A percentile compares a stretch with the other conserved stretches of the same genome.
Evolutionary conservation across 2,888 invertebrate species (phyloP).

Genomic region (Lysandra coridon): DNA sequence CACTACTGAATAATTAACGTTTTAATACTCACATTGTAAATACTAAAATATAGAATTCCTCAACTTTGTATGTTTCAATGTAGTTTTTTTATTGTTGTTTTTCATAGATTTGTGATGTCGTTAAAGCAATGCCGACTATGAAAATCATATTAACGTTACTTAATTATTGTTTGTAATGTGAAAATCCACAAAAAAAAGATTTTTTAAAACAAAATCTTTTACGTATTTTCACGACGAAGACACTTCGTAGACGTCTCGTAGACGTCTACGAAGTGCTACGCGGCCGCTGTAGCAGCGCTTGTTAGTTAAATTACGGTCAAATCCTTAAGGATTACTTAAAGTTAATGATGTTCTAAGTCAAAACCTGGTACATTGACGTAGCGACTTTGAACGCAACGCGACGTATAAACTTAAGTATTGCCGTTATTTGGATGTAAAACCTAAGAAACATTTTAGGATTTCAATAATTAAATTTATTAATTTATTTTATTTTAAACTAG

Average conservation of each 20-base stretch:
- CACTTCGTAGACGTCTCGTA: not conserved
- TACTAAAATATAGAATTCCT: conserved; percentile 68
- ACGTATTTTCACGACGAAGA: not conserved
- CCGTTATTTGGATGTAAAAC: too few species aligned
- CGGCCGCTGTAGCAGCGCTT: not conserved
- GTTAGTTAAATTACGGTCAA: not conserved
- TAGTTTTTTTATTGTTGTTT: not conserved
- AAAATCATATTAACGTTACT: too few species aligned
- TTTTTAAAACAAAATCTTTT: too few species aligned
- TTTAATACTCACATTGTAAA: conserved; percentile 73
- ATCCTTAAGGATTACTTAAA: not conserved
- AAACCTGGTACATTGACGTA: too few species aligned
- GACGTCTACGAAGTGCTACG: conserved; percentile 6
- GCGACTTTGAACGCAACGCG: too few species aligned
- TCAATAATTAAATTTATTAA: not conserved
- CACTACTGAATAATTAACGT: conserved; percentile 69
- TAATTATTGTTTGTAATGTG: too few species aligned
- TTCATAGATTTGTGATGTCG: not conserved
- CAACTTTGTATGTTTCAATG: not conserved
- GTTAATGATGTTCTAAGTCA: too few species aligned
- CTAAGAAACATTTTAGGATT: not conserved
- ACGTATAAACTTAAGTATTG: too few species aligned
- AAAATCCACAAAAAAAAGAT: too few species aligned
- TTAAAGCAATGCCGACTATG: too few species aligned
- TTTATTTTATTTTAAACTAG: not conserved